phyloP scores from a whole-genome alignment of 2,113 vertebrate species.

The Tachycineta bicolor region DNA sequence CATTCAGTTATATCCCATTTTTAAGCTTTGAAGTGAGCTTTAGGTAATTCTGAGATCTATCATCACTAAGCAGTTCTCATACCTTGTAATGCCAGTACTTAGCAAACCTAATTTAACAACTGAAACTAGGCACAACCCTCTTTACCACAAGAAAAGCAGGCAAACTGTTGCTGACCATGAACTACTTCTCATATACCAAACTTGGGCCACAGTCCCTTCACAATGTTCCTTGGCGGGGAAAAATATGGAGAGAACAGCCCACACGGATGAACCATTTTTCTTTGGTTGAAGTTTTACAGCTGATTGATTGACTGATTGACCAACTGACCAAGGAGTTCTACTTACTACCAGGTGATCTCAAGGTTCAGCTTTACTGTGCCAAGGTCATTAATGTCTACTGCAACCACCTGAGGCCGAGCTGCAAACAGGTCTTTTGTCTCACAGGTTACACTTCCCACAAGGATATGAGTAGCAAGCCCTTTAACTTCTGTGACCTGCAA shows the following conservation, averaged over 20 bases:
- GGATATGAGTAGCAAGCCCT: slow-evolving; percentile 91
- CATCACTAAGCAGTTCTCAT: background rate
- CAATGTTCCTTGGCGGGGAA: background rate
- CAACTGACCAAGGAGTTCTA: background rate
- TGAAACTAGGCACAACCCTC: background rate
- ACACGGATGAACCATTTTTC: accelerated
- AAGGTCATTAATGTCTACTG: slow-evolving; percentile 97
- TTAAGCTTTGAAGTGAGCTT: background rate
- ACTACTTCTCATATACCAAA: background rate
- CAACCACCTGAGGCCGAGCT: slow-evolving; percentile 93
- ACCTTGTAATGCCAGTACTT: background rate
- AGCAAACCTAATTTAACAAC: background rate
- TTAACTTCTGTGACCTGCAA: slow-evolving; percentile 94
- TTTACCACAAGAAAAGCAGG: background rate
- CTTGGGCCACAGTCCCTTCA: background rate
- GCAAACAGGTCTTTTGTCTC: slow-evolving; percentile 98
- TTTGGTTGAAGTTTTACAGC: background rate
- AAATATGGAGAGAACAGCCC: background rate
- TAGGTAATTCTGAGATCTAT: background rate
- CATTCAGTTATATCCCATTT: background rate
- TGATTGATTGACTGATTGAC: too few species aligned
- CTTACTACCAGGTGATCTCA: slow-evolving; percentile 98
- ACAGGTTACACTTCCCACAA: slow-evolving; percentile 96
- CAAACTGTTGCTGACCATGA: background rate
- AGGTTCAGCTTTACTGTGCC: slow-evolving; percentile 98